Percentiles rank a stretch among this genome's conserved stretches.
Conservation (phyloP, 2,113 vertebrate genomes). For the Podarcis raffonei region DNA sequence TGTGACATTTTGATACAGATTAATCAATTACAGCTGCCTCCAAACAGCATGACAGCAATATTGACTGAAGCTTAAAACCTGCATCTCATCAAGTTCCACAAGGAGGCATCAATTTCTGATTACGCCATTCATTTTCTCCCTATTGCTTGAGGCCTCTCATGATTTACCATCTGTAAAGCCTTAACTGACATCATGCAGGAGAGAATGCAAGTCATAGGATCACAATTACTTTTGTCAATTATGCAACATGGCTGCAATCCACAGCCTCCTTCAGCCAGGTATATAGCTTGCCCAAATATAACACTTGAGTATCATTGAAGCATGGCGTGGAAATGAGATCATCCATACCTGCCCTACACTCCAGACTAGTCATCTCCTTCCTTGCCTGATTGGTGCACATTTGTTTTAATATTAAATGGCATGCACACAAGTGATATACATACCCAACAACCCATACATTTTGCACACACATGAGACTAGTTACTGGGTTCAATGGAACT, state of each 20-base stretch:
- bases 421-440: too few species aligned
- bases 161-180: neutral
- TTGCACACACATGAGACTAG: neutral
- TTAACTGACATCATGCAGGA: slow-evolving; percentile 4
- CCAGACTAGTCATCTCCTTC: neutral
- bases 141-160: slow-evolving; percentile 10
- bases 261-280: neutral
- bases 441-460: neutral
- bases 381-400: neutral
- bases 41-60: neutral
- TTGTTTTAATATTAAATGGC: neutral
- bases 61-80: neutral
- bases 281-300: neutral
- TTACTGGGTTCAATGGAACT: neutral
- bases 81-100: neutral
- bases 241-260: neutral
- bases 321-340: neutral
- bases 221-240: slow-evolving; percentile 1
- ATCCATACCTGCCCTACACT: neutral
- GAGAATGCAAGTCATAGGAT: neutral
- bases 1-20: neutral
- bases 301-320: neutral
- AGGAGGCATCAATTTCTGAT: neutral
- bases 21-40: neutral
- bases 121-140: neutral